Evolutionary conservation across 1,140 invertebrate genomes (phyloP), one percentile per base, ranked within the genome.

Genomic region (Triops longicaudatus): DNA sequence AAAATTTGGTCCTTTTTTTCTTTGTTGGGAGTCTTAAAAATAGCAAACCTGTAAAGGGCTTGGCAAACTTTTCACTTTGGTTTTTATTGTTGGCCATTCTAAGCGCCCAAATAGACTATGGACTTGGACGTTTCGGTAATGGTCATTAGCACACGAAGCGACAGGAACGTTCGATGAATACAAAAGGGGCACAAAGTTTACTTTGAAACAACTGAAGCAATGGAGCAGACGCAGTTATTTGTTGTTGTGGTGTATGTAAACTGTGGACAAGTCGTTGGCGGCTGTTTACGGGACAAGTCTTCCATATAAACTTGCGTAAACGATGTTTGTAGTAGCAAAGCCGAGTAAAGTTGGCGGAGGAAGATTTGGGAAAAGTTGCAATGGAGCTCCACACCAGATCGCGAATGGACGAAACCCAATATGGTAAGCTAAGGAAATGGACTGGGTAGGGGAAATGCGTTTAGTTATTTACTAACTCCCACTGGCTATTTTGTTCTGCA

Each of bases 241-340:
- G 50, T 63, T 63, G 50, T 63, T 63, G 14, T 63, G 50, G 50
- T n/a, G 50, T 63, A 63, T 63, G 22, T 63, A 63, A n/a, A 63
- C 50, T n/a, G 44, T 63, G 44, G 44, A 63, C 44, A 63, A 63
- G 44, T 63, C 50, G 4, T 63, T 17, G 50, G 50, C 14, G 17
- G 50, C 50, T 63, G 50, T 63, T 63, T 63, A 63, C 22, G 22
- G 50, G 50, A 22, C 31, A 63, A 22, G 17, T 12, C 22, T 63
- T 63, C 50, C 50, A 14, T 63, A 63, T 63, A 63, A 63, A 63
- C 50, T 63, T 63, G 50, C 50, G 50, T 63, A 63, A 63, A 63
- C 14, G 50, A 63, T 63, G 50, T 63, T 63, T 63, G 50, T 63
- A 37, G 31, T 37, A 37, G 50, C 50, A 17, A 22, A 63, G 50